Base-by-base conservation (phyloP, 2,113 vertebrate genomes). In the Lates calcarifer region DNA sequence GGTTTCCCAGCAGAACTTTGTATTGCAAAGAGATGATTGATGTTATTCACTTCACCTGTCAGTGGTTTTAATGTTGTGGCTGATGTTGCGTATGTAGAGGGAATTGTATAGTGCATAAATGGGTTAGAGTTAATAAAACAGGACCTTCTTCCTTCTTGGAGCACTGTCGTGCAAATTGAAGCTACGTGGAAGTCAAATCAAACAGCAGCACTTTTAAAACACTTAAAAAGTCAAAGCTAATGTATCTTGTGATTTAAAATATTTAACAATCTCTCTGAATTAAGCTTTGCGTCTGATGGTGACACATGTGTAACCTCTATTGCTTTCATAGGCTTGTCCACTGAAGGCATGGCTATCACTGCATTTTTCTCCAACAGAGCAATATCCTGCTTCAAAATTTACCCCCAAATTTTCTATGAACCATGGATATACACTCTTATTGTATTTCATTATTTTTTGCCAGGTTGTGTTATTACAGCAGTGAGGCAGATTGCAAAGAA, bases 341-440 rank as follows among this genome's bases (percentile, higher is more conserved):
- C 14, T 33, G 29, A 47, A 55, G 22, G 31, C 35, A 74, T 2
- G 5, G 43, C 57, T 49, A 13, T 60, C n/a, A 24, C 28, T 35
- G 15, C 20, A 35, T 37, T 53, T n/a, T n/a, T 51, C 22, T 47
- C 28, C 49, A 5, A 13, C 17, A 63, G 39, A 72, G 28, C 61
- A 60, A 73, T 67, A 45, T 73, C 74, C 67, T 49, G 18, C 60
- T 28, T 71, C 24, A 28, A 58, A 26, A 26, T 65, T 58, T 33
- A 26, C 31, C 12, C 43, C 31, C n/a, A 15, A 10, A 29, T 49
- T 12, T n/a, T 49, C 62, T 14, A 58, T 41, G 31, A 56, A 13
- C 65, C 37, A 28, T 22, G 12, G 39, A 60, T 39, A 33, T 14
- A 41, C 15, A 28, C 24, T 8, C 10, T 13, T 22, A 4, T 17